Evolutionary conservation across 2,113 vertebrate genomes (phyloP).

Genomic region (human): GRCh38 chr1:56968501-56969000

Average conservation of each 20-base stretch:
- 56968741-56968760: neutral
- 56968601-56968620: neutral
- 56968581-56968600: neutral
- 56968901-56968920: neutral
- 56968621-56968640: neutral
- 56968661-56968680: neutral
- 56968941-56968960: neutral
- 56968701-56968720: neutral
- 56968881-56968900: neutral
- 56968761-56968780: neutral
- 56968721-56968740: neutral
- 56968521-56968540: neutral
- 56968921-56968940: neutral
- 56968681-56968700: neutral
- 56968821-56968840: neutral
- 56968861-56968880: neutral
- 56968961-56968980: neutral
- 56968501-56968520: neutral
- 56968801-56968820: neutral
- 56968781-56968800: neutral
- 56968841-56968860: neutral
- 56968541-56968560: neutral
- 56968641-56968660: neutral
- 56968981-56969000: neutral
- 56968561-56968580: neutral